These are phyloP conservation scores for Chaenogobius annularis DNA, from an alignment of 2,113 vertebrate species.

Conservation along the genomic window DNA sequence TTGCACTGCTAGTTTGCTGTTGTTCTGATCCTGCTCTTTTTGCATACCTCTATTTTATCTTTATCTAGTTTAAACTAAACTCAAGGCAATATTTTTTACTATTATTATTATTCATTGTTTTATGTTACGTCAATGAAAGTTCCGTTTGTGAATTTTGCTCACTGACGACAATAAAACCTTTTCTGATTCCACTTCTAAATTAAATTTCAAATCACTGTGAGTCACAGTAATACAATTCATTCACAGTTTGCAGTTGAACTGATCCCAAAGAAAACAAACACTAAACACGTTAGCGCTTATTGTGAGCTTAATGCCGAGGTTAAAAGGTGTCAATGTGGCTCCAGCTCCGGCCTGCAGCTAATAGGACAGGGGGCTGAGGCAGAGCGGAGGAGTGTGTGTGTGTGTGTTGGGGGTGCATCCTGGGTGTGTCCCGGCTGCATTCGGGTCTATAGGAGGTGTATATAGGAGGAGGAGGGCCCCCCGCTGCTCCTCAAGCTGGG, in stretches of 20 bases:
- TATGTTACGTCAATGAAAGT: too few relatives aligned
- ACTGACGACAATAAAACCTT: too few relatives aligned
- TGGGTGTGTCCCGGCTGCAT: conserved; percentile 21
- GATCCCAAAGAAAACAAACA: not conserved
- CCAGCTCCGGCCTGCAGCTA: conserved; percentile 28
- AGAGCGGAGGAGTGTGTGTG: conserved; percentile 17
- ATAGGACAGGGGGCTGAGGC: conserved; percentile 3
- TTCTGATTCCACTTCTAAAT: not conserved
- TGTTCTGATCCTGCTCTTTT: too few relatives aligned
- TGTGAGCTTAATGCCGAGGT: not conserved
- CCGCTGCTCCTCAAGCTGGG: conserved; percentile 62
- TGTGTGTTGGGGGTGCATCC: conserved; percentile 11
- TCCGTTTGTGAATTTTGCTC: too few relatives aligned
- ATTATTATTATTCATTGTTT: too few relatives aligned
- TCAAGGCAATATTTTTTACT: too few relatives aligned
- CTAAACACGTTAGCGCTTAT: not conserved
- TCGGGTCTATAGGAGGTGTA: conserved; percentile 25
- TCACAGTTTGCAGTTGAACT: not conserved
- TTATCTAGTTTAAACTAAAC: too few relatives aligned
- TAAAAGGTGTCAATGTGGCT: conserved; percentile 7
- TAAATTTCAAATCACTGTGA: not conserved
- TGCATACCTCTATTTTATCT: too few relatives aligned
- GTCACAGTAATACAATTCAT: not conserved
- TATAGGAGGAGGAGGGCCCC: conserved; percentile 51
- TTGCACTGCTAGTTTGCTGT: too few relatives aligned